A percentile compares a stretch with the other conserved stretches of the same genome.
Conservation (phyloP, 2,888 invertebrate species). For the Eupithecia insigniata region DNA sequence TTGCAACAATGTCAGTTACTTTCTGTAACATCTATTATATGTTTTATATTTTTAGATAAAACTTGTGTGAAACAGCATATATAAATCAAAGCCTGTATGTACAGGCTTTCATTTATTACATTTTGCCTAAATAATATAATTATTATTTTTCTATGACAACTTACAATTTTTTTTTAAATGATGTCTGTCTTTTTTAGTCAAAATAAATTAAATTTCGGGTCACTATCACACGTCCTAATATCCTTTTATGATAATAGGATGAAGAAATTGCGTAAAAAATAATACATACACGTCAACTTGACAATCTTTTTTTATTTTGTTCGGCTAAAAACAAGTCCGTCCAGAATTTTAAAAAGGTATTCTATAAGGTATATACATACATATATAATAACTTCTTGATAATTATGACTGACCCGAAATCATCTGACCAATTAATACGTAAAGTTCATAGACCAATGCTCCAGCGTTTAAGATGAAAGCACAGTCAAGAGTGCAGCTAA, state of each 20-base stretch:
- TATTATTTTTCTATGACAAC: no score
- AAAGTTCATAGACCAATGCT: conserved; percentile 6
- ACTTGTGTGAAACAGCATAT: background rate
- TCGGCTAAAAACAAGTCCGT: background rate
- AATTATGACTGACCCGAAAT: background rate
- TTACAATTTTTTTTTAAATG: no score
- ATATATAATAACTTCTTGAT: background rate
- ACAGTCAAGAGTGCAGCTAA: conserved; percentile 33
- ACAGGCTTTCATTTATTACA: no score
- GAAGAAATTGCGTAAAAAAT: background rate
- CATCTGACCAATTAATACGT: background rate
- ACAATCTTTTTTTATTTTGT: background rate
- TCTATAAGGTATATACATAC: no score
- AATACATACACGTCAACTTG: background rate
- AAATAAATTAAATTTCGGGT: no score
- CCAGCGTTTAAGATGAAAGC: conserved; percentile 49
- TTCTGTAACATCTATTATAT: background rate
- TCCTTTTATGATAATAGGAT: background rate
- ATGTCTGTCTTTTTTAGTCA: no score
- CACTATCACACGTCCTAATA: no score
- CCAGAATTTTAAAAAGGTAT: no score
- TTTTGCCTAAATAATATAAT: background rate
- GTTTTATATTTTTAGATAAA: background rate
- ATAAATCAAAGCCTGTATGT: background rate
- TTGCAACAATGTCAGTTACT: background rate